phyloP scores from a whole-genome alignment of 2,888 invertebrate genomes.

The Saturnia pavonia region DNA sequence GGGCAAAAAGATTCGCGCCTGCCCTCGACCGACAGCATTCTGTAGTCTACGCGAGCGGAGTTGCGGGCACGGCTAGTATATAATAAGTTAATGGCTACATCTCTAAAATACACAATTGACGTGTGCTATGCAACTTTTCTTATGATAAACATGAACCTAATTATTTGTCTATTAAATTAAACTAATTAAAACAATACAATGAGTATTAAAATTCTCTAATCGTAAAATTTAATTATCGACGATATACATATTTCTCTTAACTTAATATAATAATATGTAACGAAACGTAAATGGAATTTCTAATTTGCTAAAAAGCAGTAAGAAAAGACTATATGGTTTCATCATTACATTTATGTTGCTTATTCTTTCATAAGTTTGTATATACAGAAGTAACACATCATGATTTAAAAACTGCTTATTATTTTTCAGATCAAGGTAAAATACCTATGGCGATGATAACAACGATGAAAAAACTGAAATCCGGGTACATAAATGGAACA shows the following conservation, averaged over 20 bases:
- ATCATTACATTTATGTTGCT: conserved; percentile 15
- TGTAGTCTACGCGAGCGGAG: too few relatives aligned
- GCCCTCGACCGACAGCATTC: too few relatives aligned
- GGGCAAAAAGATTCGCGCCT: too few relatives aligned
- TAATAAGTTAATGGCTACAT: too few relatives aligned
- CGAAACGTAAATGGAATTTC: background rate
- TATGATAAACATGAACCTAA: too few relatives aligned
- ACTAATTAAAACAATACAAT: background rate
- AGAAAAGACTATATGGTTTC: conserved; percentile 3
- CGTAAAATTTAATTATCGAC: background rate
- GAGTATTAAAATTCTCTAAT: background rate
- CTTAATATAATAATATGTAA: background rate
- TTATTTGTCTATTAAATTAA: background rate
- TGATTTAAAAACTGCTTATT: background rate
- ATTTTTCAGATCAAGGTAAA: conserved; percentile 90
- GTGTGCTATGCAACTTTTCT: too few relatives aligned
- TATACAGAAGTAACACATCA: background rate
- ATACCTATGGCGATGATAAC: conserved; percentile 97
- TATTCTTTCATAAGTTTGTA: background rate
- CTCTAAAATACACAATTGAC: too few relatives aligned
- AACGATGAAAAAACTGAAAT: conserved; percentile 98
- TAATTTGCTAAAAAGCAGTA: background rate
- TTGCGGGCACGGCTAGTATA: too few relatives aligned
- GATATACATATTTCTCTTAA: background rate
- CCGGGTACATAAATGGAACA: conserved; percentile 99